These are phyloP conservation scores for Felis catus DNA, from an alignment of 2,113 vertebrate species.

Conservation along the genomic window DNA sequence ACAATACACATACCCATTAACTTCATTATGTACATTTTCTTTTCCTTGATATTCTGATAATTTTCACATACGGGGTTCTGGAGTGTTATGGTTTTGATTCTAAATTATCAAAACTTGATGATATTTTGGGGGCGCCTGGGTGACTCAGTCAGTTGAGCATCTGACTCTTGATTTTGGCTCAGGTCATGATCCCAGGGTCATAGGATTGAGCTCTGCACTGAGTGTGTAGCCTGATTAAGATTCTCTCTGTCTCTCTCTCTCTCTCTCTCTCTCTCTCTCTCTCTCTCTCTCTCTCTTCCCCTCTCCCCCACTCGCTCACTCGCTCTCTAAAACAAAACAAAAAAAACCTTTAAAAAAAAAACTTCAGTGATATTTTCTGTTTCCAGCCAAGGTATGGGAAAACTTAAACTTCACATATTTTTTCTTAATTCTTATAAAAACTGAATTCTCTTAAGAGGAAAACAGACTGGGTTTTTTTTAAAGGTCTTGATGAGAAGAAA, in stretches of 20 bases:
- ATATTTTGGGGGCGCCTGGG: too few species aligned
- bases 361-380: background rate
- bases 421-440: slow-evolving; percentile 16
- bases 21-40: background rate
- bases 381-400: background rate
- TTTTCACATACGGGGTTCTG: background rate
- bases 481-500: background rate
- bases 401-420: background rate
- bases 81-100: background rate
- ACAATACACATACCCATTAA: background rate
- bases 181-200: too few species aligned
- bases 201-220: too few species aligned
- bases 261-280: too few species aligned
- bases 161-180: too few species aligned
- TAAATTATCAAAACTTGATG: background rate
- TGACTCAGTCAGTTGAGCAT: too few species aligned
- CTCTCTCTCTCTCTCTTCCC: too few species aligned
- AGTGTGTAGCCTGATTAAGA: too few species aligned
- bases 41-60: slow-evolving; percentile 7
- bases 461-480: background rate
- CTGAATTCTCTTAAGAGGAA: background rate
- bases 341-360: too few species aligned
- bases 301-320: too few species aligned
- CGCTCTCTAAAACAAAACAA: too few species aligned
- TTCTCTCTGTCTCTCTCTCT: too few species aligned